These are phyloP conservation scores for Anguilla japonica DNA, from an alignment of 2,113 vertebrate species.

Conservation along the genomic window DNA sequence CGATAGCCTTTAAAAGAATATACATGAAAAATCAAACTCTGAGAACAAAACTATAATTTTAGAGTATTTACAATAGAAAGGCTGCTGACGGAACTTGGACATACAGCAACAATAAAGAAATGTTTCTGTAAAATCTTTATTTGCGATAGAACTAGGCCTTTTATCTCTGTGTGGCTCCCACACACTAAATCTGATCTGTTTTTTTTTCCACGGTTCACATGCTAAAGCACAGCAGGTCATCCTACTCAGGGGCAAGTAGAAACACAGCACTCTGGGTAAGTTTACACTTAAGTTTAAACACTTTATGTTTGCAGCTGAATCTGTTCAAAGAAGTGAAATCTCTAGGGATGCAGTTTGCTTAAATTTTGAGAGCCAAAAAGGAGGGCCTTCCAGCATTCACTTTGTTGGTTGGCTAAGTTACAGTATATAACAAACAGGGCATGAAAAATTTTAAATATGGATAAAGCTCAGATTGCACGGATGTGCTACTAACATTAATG, in stretches of 20 bases:
- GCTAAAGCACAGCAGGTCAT: constrained; percentile 46
- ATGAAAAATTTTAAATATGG: constrained; percentile 40
- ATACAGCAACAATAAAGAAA: background rate
- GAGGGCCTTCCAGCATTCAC: constrained; percentile 52
- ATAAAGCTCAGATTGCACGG: constrained; percentile 44
- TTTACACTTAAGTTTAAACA: background rate
- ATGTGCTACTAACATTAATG: constrained; percentile 59
- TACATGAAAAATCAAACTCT: background rate
- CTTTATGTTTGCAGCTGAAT: constrained; percentile 34
- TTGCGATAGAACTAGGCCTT: constrained; percentile 10
- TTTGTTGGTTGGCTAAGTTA: constrained; percentile 53
- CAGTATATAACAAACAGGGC: constrained; percentile 28
- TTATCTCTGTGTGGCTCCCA: constrained; percentile 55
- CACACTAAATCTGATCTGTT: constrained; percentile 50
- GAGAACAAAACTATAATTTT: background rate
- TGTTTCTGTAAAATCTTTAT: background rate
- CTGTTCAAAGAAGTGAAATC: constrained; percentile 38
- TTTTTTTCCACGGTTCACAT: constrained; percentile 28
- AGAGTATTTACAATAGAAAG: background rate
- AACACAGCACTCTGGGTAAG: constrained; percentile 33
- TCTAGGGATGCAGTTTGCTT: constrained; percentile 20
- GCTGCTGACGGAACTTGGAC: background rate
- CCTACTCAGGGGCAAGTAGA: constrained; percentile 54
- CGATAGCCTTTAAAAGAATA: background rate
- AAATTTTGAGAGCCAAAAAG: constrained; percentile 39